Percentiles rank a stretch among this genome's conserved stretches.
These are phyloP conservation scores for Ferdinandea cuprea DNA, from an alignment of 2,888 invertebrate genomes.

Conservation along the genomic window DNA sequence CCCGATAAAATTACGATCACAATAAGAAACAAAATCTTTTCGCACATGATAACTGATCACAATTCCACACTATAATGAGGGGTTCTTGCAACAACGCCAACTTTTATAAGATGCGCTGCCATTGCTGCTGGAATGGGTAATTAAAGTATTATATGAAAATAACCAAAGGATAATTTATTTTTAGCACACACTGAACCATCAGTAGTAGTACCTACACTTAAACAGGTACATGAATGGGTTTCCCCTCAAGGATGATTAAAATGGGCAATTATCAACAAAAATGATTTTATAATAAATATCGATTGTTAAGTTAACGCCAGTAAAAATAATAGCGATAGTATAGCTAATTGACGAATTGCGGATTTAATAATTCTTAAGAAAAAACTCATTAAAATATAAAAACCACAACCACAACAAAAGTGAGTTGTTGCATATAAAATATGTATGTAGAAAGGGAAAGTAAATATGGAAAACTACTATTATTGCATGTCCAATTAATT, in stretches of 20 bases:
- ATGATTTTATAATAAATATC: slow-evolving; percentile 5
- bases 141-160: not conserved
- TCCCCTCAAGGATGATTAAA: slow-evolving; percentile 22
- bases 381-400: slow-evolving; percentile 4
- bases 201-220: not conserved
- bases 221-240: not conserved
- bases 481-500: slow-evolving; percentile 3
- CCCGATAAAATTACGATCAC: slow-evolving; percentile 8
- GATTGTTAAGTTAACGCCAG: slow-evolving; percentile 28
- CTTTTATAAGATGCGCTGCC: slow-evolving; percentile 41
- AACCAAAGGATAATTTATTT: slow-evolving; percentile 29
- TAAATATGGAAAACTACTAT: not conserved
- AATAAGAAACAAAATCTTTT: slow-evolving; percentile 1
- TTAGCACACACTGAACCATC: slow-evolving; percentile 13
- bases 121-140: not conserved
- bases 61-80: slow-evolving; percentile 4
- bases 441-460: slow-evolving; percentile 43
- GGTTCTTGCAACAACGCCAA: not conserved
- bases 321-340: slow-evolving; percentile 15
- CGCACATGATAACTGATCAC: slow-evolving; percentile 30
- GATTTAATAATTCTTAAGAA: slow-evolving; percentile 15
- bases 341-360: slow-evolving; percentile 32
- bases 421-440: not conserved
- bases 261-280: not conserved
- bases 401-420: slow-evolving; percentile 16